phyloP scores from a whole-genome alignment of 2,113 vertebrate species.

The Austrofundulus limnaeus region DNA sequence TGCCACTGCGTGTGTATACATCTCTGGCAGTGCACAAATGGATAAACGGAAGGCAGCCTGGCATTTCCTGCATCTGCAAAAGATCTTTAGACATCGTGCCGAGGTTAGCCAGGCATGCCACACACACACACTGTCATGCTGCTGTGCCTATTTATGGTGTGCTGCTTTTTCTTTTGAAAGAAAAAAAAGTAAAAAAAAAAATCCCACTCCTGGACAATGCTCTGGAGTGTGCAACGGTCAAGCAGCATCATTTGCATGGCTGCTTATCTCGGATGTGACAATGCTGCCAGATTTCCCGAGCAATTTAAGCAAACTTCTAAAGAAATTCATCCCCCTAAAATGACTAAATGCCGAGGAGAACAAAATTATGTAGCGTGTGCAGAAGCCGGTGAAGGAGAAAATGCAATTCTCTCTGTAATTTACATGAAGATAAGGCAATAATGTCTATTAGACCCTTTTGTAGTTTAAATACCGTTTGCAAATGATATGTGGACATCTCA shows the following conservation, averaged over 20 bases:
- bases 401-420: constrained; percentile 40
- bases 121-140: constrained; percentile 1
- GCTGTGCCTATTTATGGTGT: constrained; percentile 18
- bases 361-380: constrained; percentile 36
- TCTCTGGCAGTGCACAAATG: constrained; percentile 24
- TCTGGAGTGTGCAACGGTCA: constrained; percentile 27
- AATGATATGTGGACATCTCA: too few relatives aligned
- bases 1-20: constrained; percentile 14
- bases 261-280: constrained; percentile 57
- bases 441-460: constrained; percentile 13
- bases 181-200: constrained; percentile 3
- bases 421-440: constrained; percentile 38
- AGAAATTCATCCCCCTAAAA: constrained; percentile 39
- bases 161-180: constrained; percentile 6
- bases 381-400: constrained; percentile 17
- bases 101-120: constrained; percentile 38
- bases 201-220: constrained; percentile 10
- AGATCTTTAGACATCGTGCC: constrained; percentile 41
- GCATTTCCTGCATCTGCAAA: constrained; percentile 15
- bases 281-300: constrained; percentile 54
- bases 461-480: too few relatives aligned
- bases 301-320: constrained; percentile 42
- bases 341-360: constrained; percentile 11
- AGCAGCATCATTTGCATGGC: constrained; percentile 28
- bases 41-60: constrained; percentile 43